Evolutionary conservation across 2,797 vertebrate species (phyloP), one percentile per base, ranked within the genome.

Genomic region (Chrysocyon brachyurus): DNA sequence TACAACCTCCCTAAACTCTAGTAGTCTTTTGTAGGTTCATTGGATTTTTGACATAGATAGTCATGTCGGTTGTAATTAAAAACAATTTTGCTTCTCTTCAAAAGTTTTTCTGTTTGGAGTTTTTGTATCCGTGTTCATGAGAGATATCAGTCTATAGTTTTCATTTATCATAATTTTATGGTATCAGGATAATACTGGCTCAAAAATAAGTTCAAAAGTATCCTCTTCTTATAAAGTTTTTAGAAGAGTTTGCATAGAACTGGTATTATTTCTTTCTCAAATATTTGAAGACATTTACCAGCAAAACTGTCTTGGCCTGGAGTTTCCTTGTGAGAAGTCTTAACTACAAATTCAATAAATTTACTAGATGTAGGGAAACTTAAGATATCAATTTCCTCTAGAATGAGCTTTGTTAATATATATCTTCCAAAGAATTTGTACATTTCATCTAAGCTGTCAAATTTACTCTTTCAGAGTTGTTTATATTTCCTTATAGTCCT

Each of bases 251-350:
- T 72, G 7, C 61, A 22, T 81, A 87, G 6, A 82, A 40, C 40
- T 64, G 7, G 1, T 64, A 78, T 87, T 90, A 70, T 31, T 57
- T 88, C 8, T 82, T 91, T n/a, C 17, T 57, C 75, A 78, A 86
- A n/a, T 52, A 54, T 15, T 78, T 61, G 9, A 57, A 17, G 31
- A 5, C 75, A 57, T 36, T 87, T 40, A 83, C 6, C 5, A 79
- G 40, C 77, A 87, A 94, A 78, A 59, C 17, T 7, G 40, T 7
- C 19, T 8, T 61, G 8, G 4, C 46, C 63, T 91, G 46, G 15
- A 91, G 63, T 75, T 91, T 79, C 68, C 56, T 91, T 70, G 2
- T 52, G 5, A 94, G 14, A 46, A 91, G 31, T 36, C 92, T 94
- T 46, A 40, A 54, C 31, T 85, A 82, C 3, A 70, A 89, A 77